phyloP scores from a whole-genome alignment of 1,140 invertebrate genomes.

The Brachionus rubens region DNA sequence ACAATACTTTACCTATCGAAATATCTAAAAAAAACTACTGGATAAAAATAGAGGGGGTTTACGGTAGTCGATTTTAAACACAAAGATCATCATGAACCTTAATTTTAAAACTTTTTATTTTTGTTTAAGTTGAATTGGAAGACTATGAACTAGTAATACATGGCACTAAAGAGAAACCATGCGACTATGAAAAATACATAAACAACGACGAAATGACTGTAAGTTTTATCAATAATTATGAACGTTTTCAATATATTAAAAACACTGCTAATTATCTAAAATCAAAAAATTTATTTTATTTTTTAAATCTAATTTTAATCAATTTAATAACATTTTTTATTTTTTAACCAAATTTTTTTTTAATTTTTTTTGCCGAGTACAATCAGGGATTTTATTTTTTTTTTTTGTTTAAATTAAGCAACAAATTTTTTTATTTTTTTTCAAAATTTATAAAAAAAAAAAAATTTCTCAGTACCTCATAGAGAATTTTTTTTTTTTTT shows the following conservation, averaged over 20 bases:
- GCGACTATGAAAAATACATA: constrained; percentile 36
- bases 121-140: not conserved
- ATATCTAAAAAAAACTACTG: too few relatives aligned
- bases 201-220: constrained; percentile 19
- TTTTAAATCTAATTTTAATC: not conserved
- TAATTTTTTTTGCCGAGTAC: too few relatives aligned
- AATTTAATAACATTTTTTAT: not conserved
- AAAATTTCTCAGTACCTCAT: too few relatives aligned
- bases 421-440: too few relatives aligned
- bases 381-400: too few relatives aligned
- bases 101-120: not conserved
- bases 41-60: too few relatives aligned
- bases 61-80: too few relatives aligned
- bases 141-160: constrained; percentile 24
- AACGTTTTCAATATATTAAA: constrained; percentile 20
- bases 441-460: too few relatives aligned
- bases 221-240: constrained; percentile 35
- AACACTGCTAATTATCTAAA: constrained; percentile 5
- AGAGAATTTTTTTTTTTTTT: too few relatives aligned
- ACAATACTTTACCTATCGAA: too few relatives aligned
- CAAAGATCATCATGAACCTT: not conserved
- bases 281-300: not conserved
- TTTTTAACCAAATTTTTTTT: too few relatives aligned
- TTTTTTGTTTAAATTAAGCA: too few relatives aligned
- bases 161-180: constrained; percentile 34